These are phyloP conservation scores for Drosophila nasuta DNA, from an alignment of 1,140 invertebrate species.

Conservation along the genomic window DNA sequence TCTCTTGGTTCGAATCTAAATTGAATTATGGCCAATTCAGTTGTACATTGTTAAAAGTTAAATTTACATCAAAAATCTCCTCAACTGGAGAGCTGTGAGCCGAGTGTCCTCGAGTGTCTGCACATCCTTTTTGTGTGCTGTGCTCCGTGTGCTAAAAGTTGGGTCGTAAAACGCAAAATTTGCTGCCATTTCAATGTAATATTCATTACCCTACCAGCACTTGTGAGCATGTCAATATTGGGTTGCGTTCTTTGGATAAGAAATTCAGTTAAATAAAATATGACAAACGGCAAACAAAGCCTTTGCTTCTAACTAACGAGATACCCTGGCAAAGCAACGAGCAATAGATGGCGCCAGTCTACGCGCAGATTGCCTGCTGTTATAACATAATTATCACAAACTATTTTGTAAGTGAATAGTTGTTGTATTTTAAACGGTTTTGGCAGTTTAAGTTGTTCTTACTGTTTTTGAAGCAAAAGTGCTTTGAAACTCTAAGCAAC, in stretches of 20 bases:
- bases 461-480: too few species aligned
- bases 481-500: too few species aligned
- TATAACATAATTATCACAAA: neutral
- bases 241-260: neutral
- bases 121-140: neutral
- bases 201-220: conserved; percentile 30
- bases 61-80: conserved; percentile 3
- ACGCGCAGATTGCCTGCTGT: too few species aligned
- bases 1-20: neutral
- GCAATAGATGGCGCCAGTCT: neutral
- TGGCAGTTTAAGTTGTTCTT: too few species aligned
- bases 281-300: conserved; percentile 2
- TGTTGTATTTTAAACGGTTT: too few species aligned
- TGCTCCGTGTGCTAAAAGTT: neutral
- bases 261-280: conserved; percentile 31
- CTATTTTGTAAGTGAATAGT: neutral
- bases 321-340: neutral
- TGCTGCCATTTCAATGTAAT: conserved; percentile 27
- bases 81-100: neutral
- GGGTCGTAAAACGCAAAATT: conserved; percentile 25
- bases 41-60: conserved; percentile 4
- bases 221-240: conserved; percentile 22
- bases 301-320: neutral
- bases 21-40: conserved; percentile 11
- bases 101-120: neutral